Evolutionary conservation across 2,797 vertebrate genomes (phyloP), one percentile per base, ranked within the genome.

Genomic region (Prionace glauca): DNA sequence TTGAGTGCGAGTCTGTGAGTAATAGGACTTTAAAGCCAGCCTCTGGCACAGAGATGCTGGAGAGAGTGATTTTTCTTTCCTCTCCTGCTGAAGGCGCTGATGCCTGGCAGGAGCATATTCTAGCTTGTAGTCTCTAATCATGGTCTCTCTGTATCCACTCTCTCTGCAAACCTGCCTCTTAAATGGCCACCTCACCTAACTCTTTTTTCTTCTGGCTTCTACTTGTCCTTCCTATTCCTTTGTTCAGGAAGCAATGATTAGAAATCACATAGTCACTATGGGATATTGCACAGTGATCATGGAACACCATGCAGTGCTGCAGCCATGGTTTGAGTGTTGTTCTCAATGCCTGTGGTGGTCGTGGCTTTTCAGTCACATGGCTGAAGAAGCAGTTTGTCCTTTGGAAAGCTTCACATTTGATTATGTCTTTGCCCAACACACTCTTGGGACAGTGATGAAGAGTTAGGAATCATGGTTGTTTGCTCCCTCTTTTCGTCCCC

Each of bases 41-140:
- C 65, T 92, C 90, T 41, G 90, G 65, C 62, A 69, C 20, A 1
- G 62, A 69, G 90, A 20, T 92, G 90, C 62, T 67, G 32, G n/a
- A 24, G 3, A 32, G 90, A 92, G 62, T 67, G 90, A 92, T 92
- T 67, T 91, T 92, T 67, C 90, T 67, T 12, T 65, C 62, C n/a
- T 69, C 20, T 92, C 62, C 62, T 92, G 62, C 90, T 92, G 90
- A 67, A 92, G 32, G 62, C 62, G n/a, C 90, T 92, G 90, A 69
- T n/a, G 90, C n/a, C 90, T 67, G 90, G 32, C 32, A 36, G 65
- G 62, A 69, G n/a, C 71, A 72, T 45, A 77, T 95, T 95, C 93
- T 45, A 20, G 71, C 45, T 69, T 45, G 45, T 14, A 32, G 22
- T 14, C 45, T 56, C 26, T 74, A 45, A 45, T 22, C 65, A 20